Evolutionary conservation across 2,113 vertebrate species (phyloP).

Genomic region (Ursus arctos): DNA sequence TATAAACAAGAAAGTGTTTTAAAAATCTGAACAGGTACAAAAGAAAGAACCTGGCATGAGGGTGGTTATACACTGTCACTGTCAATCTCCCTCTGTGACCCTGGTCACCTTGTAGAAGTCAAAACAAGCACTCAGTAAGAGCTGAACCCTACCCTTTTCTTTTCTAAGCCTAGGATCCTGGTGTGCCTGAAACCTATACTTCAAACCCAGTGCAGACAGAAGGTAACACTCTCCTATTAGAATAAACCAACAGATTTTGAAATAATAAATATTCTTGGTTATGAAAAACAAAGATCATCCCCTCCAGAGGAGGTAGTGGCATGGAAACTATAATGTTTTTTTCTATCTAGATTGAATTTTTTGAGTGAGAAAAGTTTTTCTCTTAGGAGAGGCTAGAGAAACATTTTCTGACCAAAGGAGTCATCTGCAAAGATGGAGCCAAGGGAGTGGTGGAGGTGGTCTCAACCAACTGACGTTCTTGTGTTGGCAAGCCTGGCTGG

Average conservation of each 20-base stretch:
- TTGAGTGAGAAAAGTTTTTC: background rate
- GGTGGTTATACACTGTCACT: background rate
- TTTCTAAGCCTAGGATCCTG: background rate
- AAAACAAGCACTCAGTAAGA: background rate
- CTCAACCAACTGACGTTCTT: background rate
- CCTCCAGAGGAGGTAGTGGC: background rate
- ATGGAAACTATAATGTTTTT: background rate
- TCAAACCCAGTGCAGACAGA: background rate
- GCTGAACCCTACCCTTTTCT: background rate
- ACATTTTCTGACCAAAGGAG: background rate
- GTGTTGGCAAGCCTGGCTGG: too few relatives aligned
- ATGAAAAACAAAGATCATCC: background rate
- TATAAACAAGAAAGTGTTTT: slow-evolving; percentile 60
- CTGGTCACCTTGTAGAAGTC: background rate
- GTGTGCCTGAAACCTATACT: background rate
- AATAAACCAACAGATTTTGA: background rate
- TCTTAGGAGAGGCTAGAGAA: background rate
- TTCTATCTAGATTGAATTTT: background rate
- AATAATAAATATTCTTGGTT: background rate
- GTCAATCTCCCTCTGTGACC: background rate
- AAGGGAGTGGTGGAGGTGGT: background rate
- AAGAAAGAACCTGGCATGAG: background rate
- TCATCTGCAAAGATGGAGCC: background rate
- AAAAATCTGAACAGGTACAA: background rate
- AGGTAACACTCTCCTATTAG: background rate